Conservation (phyloP, 2,888 invertebrate genomes). For the Volucella zonaria region DNA sequence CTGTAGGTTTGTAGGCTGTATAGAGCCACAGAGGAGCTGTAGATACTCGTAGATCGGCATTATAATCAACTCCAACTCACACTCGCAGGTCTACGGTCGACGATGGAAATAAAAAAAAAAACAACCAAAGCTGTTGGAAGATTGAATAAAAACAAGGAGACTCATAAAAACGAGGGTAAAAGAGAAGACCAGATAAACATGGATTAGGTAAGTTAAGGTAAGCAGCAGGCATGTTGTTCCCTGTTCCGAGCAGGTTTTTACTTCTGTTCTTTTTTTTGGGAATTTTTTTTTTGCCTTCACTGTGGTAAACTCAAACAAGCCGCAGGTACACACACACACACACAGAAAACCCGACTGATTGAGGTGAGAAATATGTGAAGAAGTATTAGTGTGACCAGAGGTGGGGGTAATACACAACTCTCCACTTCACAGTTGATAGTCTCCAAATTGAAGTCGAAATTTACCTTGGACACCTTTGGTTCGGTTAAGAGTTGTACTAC, state of each 20-base stretch:
- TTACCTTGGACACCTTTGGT: slow-evolving; percentile 55
- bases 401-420: slow-evolving; percentile 28
- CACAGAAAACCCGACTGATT: slow-evolving; percentile 16
- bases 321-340: slow-evolving; percentile 35
- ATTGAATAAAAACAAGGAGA: not conserved
- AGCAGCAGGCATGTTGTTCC: slow-evolving; percentile 47
- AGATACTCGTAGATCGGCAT: slow-evolving; percentile 2
- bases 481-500: slow-evolving; percentile 35
- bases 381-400: slow-evolving; percentile 28
- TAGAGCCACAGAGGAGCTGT: slow-evolving; percentile 2
- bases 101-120: slow-evolving; percentile 14
- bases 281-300: slow-evolving; percentile 31
- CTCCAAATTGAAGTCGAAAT: slow-evolving; percentile 57
- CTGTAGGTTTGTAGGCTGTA: slow-evolving; percentile 31
- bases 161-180: slow-evolving; percentile 11
- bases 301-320: slow-evolving; percentile 1
- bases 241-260: slow-evolving; percentile 53
- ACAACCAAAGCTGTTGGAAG: slow-evolving; percentile 1
- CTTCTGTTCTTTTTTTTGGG: slow-evolving; percentile 53
- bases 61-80: slow-evolving; percentile 4
- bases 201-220: slow-evolving; percentile 70
- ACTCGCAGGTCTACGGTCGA: not conserved
- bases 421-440: slow-evolving; percentile 47
- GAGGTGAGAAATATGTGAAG: slow-evolving; percentile 45
- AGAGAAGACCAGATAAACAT: slow-evolving; percentile 60